Base-by-base conservation (phyloP, 2,888 invertebrate species). In the Tetanocera ferruginea region DNA sequence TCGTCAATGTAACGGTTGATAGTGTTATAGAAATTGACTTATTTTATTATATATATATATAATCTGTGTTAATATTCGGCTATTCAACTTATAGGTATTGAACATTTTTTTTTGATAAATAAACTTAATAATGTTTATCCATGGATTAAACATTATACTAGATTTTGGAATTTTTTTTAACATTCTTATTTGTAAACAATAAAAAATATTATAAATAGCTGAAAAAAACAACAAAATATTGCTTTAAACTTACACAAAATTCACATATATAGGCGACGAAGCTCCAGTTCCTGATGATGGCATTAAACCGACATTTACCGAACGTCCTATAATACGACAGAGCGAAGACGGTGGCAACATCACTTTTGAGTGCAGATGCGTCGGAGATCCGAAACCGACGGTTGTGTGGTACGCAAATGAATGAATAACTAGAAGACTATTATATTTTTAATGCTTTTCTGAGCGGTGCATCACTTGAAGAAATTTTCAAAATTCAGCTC, bases 271-370 rank as follows among this genome's bases (percentile, higher is more conserved):
- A 97, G 97, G 97, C 95, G 97, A 97, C 92, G 97, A 97, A 92
- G 96, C 96, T 90, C 96, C 96, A 86, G 95, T 96, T 90, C 97
- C 97, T 87, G 95, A 96, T 87, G 96, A 96, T 91, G 96, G 95
- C 90, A 95, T 96, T 91, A 98, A 97, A 92, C 98, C 99, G 85
- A 97, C 97, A 85, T 99, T 98, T 92, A 98, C 98, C 89, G 98
- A 98, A 93, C 94, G 98, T 91, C 98, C 98, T 81, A 94, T 97
- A 90, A 98, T 98, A 91, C 94, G 96, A 92, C 98, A 98, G 92
- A 96, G 97, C 88, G 97, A 97, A 88, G 97, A 97, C 92, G 97
- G 97, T 88, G 95, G 95, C 90, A 96, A 95, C 91, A 96, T 99
- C 88, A 94, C 96, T 87, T 98, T 99, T 92, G 97, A 98, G 92